A percentile compares a stretch with the other conserved stretches of the same genome.
phyloP scores from a whole-genome alignment of 2,888 invertebrate species.

The Caenorhabditis zanzibari region DNA sequence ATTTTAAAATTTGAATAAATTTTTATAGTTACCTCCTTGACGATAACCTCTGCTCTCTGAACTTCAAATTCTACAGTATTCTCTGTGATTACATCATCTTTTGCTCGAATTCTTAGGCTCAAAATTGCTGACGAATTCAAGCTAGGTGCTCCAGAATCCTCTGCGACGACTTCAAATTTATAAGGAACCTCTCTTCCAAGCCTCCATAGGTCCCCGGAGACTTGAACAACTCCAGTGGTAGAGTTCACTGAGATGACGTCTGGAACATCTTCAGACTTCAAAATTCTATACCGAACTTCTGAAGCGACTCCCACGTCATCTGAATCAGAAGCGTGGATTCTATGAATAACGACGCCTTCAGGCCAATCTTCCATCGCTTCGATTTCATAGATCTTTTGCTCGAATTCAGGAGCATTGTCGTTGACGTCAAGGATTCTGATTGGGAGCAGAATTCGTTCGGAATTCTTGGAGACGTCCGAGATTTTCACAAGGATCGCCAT shows the following conservation, averaged over 20 bases:
- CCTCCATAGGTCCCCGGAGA: constrained; percentile 40
- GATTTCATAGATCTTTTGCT: constrained; percentile 63
- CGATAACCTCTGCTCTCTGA: constrained; percentile 19
- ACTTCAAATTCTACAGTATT: constrained; percentile 37
- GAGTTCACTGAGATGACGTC: constrained; percentile 42
- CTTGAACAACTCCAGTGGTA: constrained; percentile 39
- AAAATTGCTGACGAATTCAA: constrained; percentile 35
- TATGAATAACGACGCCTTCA: constrained; percentile 65
- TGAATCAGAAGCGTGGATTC: constrained; percentile 66
- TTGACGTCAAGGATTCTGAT: constrained; percentile 74
- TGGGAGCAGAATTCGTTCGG: constrained; percentile 59
- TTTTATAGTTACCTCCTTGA: constrained; percentile 56
- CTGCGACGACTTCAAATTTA: constrained; percentile 30
- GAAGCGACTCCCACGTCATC: constrained; percentile 64
- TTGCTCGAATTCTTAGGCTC: constrained; percentile 42
- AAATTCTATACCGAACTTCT: constrained; percentile 59
- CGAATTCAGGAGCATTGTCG: constrained; percentile 76
- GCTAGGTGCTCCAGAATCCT: constrained; percentile 47
- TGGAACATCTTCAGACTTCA: constrained; percentile 11
- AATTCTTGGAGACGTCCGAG: constrained; percentile 67
- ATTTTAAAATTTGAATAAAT: not conserved
- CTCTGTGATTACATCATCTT: constrained; percentile 46
- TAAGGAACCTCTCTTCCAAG: constrained; percentile 49
- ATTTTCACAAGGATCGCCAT: constrained; percentile 65
- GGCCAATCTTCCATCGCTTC: constrained; percentile 77